A percentile compares a stretch with the other conserved stretches of the same genome.
These are phyloP conservation scores for Lethocerus indicus DNA, from an alignment of 1,140 invertebrate genomes.

Conservation along the genomic window DNA sequence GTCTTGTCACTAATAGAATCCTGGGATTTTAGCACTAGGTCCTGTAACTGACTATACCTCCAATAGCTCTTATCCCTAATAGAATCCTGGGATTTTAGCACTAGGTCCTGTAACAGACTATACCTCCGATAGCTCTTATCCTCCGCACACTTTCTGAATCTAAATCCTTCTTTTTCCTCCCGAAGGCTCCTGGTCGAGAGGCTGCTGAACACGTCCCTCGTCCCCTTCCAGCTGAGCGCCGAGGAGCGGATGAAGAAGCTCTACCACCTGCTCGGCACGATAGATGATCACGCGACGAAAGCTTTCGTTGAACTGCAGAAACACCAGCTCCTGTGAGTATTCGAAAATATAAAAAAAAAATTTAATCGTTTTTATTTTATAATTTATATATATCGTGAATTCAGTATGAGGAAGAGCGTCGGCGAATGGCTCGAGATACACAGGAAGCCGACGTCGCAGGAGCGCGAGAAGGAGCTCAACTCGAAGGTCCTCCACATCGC, in stretches of 20 bases:
- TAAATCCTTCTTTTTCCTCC: no score
- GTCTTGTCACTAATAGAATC: no score
- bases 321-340: constrained; percentile 59
- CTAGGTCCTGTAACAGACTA: no score
- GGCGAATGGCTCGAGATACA: constrained; percentile 72
- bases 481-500: constrained; percentile 25
- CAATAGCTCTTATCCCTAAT: no score
- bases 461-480: constrained; percentile 46
- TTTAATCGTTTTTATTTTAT: background rate
- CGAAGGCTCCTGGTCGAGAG: constrained; percentile 83
- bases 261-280: constrained; percentile 77
- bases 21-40: no score
- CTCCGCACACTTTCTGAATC: no score
- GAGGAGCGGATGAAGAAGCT: constrained; percentile 87
- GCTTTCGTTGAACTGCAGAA: constrained; percentile 91
- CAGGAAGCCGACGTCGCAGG: constrained; percentile 37
- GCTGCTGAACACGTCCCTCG: constrained; percentile 86
- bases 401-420: constrained; percentile 60
- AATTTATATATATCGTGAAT: background rate
- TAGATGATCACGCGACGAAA: constrained; percentile 89
- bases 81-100: no score
- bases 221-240: constrained; percentile 76
- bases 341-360: background rate
- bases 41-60: no score
- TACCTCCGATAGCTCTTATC: no score